Percentiles rank a stretch among this genome's conserved stretches.
Evolutionary conservation across 2,113 vertebrate genomes (phyloP).

Genomic region (Microtus richardsoni): DNA sequence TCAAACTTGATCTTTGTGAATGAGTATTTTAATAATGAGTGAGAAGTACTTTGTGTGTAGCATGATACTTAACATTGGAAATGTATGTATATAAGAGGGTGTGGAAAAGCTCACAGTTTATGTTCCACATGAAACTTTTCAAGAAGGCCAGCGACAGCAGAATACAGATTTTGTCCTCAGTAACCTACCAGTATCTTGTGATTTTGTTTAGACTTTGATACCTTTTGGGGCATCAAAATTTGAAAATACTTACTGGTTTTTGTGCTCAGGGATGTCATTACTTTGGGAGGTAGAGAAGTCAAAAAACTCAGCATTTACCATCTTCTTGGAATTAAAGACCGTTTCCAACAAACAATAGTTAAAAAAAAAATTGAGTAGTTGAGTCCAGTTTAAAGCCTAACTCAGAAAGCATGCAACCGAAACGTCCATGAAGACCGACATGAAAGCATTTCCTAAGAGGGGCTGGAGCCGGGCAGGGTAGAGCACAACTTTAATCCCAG

Average conservation of each 20-base stretch:
- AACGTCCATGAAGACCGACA: not conserved
- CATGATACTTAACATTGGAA: not conserved
- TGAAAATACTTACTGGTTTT: slow-evolving; percentile 40
- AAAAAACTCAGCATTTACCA: not conserved
- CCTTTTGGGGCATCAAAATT: not conserved
- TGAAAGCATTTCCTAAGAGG: slow-evolving; percentile 42
- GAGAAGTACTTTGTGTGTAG: not conserved
- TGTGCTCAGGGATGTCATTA: slow-evolving; percentile 31
- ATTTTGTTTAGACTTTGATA: slow-evolving; percentile 53
- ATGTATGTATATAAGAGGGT: slow-evolving; percentile 80
- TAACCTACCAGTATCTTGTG: slow-evolving; percentile 4
- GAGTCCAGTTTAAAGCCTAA: slow-evolving; percentile 1
- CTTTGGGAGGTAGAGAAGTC: not conserved
- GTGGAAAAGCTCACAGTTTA: slow-evolving; percentile 94
- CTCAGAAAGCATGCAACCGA: slow-evolving; percentile 25
- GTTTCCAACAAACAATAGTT: not conserved
- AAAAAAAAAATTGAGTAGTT: not conserved
- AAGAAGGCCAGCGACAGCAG: not conserved
- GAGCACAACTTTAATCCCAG: not conserved
- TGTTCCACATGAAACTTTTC: slow-evolving; percentile 79
- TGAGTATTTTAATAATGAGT: not conserved
- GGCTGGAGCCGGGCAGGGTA: not conserved
- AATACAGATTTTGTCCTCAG: not conserved
- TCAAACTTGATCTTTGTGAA: not conserved
- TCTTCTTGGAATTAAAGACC: slow-evolving; percentile 53